phyloP scores from a whole-genome alignment of 2,888 invertebrate genomes.

The Xanthorhoe designata region DNA sequence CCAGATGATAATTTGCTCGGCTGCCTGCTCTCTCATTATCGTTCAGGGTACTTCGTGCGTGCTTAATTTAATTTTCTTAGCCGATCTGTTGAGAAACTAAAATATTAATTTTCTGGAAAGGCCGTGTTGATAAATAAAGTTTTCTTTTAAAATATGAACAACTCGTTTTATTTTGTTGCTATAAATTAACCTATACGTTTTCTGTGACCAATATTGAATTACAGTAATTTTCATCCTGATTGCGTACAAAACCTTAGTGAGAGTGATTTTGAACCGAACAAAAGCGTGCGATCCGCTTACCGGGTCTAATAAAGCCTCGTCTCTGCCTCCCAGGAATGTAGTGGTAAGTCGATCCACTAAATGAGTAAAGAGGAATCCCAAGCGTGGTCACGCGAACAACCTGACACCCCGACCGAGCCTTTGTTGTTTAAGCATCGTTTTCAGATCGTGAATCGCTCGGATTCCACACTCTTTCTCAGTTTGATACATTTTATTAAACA shows the following conservation, averaged over 20 bases:
- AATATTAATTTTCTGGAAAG: constrained; percentile 51
- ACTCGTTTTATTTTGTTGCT: neutral
- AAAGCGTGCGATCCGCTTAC: constrained; percentile 50
- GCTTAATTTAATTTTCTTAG: constrained; percentile 75
- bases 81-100: constrained; percentile 60
- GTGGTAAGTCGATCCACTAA: constrained; percentile 74
- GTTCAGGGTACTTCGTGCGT: constrained; percentile 76
- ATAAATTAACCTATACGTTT: neutral
- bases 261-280: constrained; percentile 41
- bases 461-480: constrained; percentile 63
- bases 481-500: constrained; percentile 55
- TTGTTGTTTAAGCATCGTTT: constrained; percentile 60
- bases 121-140: constrained; percentile 17
- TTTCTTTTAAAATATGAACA: neutral
- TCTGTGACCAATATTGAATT: neutral
- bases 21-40: constrained; percentile 75
- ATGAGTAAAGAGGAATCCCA: constrained; percentile 69
- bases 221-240: neutral
- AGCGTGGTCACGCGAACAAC: constrained; percentile 76
- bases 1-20: constrained; percentile 78
- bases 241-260: constrained; percentile 30
- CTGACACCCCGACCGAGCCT: constrained; percentile 66
- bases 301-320: constrained; percentile 65
- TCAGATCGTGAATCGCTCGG: constrained; percentile 66
- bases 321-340: constrained; percentile 66